A percentile compares a stretch with the other conserved stretches of the same genome.
Evolutionary conservation across 2,797 vertebrate species (phyloP).

Genomic region (Octomys mimax): DNA sequence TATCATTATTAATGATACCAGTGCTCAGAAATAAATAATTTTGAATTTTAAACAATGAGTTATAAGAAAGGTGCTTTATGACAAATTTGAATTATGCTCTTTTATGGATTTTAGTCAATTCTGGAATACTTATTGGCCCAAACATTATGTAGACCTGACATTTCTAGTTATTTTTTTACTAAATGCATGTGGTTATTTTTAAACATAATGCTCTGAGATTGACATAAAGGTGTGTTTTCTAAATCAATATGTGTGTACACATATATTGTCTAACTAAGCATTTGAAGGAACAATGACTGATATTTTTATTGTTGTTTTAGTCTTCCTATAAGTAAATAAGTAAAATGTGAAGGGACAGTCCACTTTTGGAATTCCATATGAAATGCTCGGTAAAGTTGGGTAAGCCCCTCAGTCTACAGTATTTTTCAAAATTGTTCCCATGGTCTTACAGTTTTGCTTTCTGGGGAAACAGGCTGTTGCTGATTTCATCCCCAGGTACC

Average conservation of each 20-base stretch:
- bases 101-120: conserved; percentile 14
- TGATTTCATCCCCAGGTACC: neutral
- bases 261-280: neutral
- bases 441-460: neutral
- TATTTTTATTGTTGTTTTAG: neutral
- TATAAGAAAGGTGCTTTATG: neutral
- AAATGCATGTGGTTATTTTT: conserved; percentile 38
- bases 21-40: neutral
- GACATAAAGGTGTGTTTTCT: neutral
- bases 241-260: neutral
- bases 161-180: neutral
- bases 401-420: neutral
- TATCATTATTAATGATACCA: neutral
- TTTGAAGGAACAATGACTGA: neutral
- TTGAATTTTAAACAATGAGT: neutral
- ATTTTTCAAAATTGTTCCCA: neutral
- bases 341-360: neutral
- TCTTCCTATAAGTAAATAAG: conserved; percentile 10
- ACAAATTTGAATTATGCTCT: neutral
- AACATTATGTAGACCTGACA: neutral
- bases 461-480: neutral
- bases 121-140: neutral
- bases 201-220: neutral
- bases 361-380: neutral
- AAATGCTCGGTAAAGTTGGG: neutral